A percentile compares a stretch with the other conserved stretches of the same genome.
Conservation (phyloP, 2,113 vertebrate species). For the Phocoena phocoena region DNA sequence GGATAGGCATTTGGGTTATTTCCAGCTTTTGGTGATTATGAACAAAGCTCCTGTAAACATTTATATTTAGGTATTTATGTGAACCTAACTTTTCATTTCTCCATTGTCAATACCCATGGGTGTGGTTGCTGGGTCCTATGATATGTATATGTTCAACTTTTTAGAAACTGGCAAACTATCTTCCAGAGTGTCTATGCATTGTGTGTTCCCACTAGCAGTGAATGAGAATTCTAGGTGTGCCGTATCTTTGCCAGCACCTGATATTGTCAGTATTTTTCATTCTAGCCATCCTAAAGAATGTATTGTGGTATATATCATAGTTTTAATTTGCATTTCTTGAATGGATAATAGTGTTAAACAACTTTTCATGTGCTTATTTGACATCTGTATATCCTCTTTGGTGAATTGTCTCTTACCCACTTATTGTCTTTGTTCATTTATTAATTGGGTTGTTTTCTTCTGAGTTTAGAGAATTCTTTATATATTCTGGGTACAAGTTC, state of each 20-base stretch:
- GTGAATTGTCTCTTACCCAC: neutral
- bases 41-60: neutral
- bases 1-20: neutral
- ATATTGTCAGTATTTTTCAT: neutral
- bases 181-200: neutral
- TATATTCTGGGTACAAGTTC: neutral
- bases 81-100: neutral
- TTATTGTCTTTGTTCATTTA: neutral
- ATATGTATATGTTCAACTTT: neutral
- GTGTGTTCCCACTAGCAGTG: neutral
- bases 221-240: neutral
- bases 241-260: neutral
- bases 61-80: neutral
- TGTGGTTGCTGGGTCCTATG: neutral
- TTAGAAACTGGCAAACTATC: neutral
- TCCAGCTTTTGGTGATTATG: neutral
- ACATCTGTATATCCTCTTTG: neutral
- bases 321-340: neutral
- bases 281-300: neutral
- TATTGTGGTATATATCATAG: neutral
- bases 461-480: neutral
- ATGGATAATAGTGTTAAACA: neutral
- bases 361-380: neutral
- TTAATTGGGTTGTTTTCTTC: neutral
- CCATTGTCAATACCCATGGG: neutral